These are phyloP conservation scores for Holothuria glaberrima DNA, from an alignment of 35 echinoderm and acorn worm species.

Conservation along the genomic window DNA sequence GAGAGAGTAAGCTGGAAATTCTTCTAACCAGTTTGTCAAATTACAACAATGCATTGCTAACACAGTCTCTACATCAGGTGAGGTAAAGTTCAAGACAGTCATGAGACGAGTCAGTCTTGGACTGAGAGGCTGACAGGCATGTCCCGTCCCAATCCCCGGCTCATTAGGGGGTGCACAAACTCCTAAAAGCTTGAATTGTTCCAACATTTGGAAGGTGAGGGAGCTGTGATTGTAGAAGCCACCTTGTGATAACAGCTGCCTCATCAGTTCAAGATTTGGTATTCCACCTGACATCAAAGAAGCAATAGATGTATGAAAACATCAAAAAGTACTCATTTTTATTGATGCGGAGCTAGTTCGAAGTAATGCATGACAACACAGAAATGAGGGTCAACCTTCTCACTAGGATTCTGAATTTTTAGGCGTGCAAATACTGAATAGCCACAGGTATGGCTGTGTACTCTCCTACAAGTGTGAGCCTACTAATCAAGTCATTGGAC, in stretches of 20 bases:
- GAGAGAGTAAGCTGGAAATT: constrained; percentile 92
- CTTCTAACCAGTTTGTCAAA: constrained; percentile 86
- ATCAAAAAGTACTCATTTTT: no score
- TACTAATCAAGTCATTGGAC: neutral
- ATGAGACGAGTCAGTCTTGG: constrained; percentile 71
- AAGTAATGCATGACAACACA: no score
- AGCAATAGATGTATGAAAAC: neutral
- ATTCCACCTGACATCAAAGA: constrained; percentile 58
- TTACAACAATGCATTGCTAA: constrained; percentile 58
- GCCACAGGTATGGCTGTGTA: neutral
- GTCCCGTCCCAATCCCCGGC: constrained; percentile 69
- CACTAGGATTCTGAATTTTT: no score
- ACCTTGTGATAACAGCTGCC: constrained; percentile 71
- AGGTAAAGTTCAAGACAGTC: constrained; percentile 62
- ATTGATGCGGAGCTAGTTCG: no score
- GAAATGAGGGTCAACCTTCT: no score
- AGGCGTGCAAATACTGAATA: no score
- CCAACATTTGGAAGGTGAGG: constrained; percentile 70
- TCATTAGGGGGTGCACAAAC: constrained; percentile 58
- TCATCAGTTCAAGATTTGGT: constrained; percentile 79
- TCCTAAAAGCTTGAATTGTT: constrained; percentile 71
- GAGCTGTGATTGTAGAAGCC: constrained; percentile 72
- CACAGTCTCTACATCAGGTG: constrained; percentile 59
- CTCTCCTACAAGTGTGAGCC: neutral
- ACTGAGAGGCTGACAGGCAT: constrained; percentile 60